Evolutionary conservation across 2,113 vertebrate species (phyloP).

Genomic region (Myodes glareolus): DNA sequence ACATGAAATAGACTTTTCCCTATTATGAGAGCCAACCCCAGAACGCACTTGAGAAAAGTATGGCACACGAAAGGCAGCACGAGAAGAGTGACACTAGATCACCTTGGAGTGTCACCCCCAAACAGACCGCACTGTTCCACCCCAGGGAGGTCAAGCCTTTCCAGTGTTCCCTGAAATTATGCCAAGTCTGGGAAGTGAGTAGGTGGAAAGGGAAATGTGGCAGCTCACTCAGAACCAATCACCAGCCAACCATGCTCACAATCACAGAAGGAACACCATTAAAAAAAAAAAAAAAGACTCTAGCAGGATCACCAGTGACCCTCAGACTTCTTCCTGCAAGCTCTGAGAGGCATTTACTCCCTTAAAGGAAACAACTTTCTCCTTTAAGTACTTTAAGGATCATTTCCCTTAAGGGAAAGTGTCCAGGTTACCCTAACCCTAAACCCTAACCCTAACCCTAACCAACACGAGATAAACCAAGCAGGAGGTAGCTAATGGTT

Average conservation of each 20-base stretch:
- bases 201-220: too few relatives aligned
- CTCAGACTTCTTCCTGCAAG: background rate
- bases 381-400: too few relatives aligned
- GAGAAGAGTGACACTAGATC: background rate
- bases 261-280: background rate
- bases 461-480: background rate
- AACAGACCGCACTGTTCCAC: accelerated
- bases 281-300: background rate
- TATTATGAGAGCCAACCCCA: accelerated
- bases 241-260: accelerated
- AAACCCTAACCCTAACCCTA: too few relatives aligned
- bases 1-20: background rate
- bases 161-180: background rate
- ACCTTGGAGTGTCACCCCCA: background rate
- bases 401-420: background rate
- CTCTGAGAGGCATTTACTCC: background rate
- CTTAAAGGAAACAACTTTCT: background rate
- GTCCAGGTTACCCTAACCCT: too few relatives aligned
- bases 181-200: background rate
- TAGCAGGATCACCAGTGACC: background rate
- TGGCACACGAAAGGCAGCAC: accelerated
- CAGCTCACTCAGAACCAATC: background rate
- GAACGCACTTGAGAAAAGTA: accelerated
- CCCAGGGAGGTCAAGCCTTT: background rate
- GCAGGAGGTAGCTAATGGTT: accelerated